Evolutionary conservation across 2,797 vertebrate species (phyloP).

Genomic region (Limnodromus scolopaceus): DNA sequence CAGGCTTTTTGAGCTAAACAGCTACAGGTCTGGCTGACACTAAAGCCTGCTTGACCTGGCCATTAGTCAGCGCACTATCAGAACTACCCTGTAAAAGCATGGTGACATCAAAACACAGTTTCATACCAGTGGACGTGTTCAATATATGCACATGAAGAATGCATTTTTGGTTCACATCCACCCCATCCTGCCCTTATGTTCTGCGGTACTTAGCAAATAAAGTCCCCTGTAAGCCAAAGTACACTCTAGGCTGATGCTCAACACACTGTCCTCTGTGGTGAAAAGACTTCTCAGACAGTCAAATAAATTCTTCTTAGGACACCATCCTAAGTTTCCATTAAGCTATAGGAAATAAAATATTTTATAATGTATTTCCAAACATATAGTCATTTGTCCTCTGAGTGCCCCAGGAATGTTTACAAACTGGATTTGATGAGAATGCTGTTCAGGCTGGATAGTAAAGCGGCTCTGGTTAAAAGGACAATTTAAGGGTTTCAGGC

Average conservation of each 20-base stretch:
- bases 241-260: not conserved
- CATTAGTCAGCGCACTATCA: conserved; percentile 1
- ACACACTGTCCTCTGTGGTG: not conserved
- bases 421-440: conserved; percentile 58
- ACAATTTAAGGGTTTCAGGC: conserved; percentile 45
- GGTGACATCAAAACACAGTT: not conserved
- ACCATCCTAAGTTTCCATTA: conserved; percentile 58
- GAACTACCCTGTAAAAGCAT: conserved; percentile 38
- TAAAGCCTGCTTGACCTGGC: not conserved
- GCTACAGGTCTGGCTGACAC: not conserved
- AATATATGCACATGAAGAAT: not conserved
- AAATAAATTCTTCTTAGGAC: conserved; percentile 66
- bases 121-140: not conserved
- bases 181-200: not conserved
- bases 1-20: not conserved
- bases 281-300: conserved; percentile 60
- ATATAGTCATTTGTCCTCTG: conserved; percentile 65
- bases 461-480: conserved; percentile 60
- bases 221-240: not conserved
- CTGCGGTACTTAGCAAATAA: not conserved
- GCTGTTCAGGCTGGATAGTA: conserved; percentile 6
- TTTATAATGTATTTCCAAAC: conserved; percentile 68
- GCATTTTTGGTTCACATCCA: not conserved
- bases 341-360: conserved; percentile 56
- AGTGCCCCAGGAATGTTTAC: conserved; percentile 58